phyloP scores from a whole-genome alignment of 2,113 vertebrate species.

The Apodemus speciosus region DNA sequence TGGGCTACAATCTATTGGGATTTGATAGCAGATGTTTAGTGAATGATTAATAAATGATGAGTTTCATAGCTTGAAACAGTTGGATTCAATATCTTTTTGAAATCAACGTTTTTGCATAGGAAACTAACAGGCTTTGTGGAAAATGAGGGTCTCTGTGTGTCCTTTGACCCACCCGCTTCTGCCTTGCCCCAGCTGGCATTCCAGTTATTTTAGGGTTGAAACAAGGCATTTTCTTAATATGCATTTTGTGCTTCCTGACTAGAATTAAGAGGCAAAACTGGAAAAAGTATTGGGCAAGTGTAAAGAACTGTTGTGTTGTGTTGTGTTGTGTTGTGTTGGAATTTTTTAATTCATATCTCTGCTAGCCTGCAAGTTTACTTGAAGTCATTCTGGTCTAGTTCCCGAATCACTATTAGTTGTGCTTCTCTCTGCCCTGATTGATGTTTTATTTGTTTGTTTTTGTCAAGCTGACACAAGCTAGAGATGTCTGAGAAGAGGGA shows the following conservation, averaged over 20 bases:
- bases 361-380: neutral
- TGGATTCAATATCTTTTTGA: neutral
- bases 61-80: neutral
- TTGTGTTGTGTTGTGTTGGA: neutral
- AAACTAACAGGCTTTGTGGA: neutral
- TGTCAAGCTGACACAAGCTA: neutral
- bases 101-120: neutral
- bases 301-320: neutral
- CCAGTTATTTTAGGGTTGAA: neutral
- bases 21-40: slow-evolving; percentile 22
- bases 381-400: neutral
- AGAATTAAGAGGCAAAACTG: neutral
- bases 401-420: neutral
- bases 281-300: neutral
- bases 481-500: neutral
- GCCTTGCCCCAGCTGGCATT: neutral
- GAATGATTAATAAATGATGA: slow-evolving; percentile 22
- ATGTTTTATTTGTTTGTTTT: neutral
- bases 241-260: neutral
- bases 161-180: neutral
- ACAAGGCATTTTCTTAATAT: neutral
- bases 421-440: neutral
- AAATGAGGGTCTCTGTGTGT: neutral
- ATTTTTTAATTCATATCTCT: neutral
- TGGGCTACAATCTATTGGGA: slow-evolving; percentile 10